These are phyloP conservation scores for Colossoma macropomum DNA, from an alignment of 2,113 vertebrate species.

Conservation along the genomic window DNA sequence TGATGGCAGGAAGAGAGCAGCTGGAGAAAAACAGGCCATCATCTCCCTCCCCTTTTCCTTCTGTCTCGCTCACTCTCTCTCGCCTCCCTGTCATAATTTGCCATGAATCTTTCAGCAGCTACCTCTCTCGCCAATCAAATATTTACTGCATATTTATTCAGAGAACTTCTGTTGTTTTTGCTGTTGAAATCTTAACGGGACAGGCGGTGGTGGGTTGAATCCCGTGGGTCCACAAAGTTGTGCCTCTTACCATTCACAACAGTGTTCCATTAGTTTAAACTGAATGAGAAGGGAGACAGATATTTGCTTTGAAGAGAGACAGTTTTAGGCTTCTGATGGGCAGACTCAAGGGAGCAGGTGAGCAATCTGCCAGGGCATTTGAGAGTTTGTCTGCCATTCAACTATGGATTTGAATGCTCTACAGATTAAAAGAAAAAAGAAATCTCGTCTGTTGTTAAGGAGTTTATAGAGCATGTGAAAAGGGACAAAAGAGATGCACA, in stretches of 20 bases:
- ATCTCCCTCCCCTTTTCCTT: neutral
- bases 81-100: neutral
- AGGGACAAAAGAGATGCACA: no score
- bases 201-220: neutral
- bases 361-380: neutral
- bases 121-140: slow-evolving; percentile 1
- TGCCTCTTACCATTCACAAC: neutral
- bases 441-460: no score
- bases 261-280: neutral
- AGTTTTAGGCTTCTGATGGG: neutral
- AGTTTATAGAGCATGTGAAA: no score
- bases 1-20: slow-evolving; percentile 22
- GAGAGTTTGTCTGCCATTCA: neutral
- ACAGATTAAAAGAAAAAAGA: no score
- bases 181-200: neutral
- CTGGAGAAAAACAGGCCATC: slow-evolving; percentile 21
- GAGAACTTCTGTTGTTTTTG: neutral
- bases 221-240: neutral
- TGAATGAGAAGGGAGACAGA: neutral
- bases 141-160: slow-evolving; percentile 9
- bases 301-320: neutral
- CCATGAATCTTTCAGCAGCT: slow-evolving; percentile 30
- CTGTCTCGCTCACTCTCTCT: neutral
- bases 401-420: no score
- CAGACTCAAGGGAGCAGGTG: neutral